Percentiles rank a stretch among this genome's conserved stretches.
Evolutionary conservation across 2,888 invertebrate species (phyloP).

Genomic region (Ichneumoninae sp.): DNA sequence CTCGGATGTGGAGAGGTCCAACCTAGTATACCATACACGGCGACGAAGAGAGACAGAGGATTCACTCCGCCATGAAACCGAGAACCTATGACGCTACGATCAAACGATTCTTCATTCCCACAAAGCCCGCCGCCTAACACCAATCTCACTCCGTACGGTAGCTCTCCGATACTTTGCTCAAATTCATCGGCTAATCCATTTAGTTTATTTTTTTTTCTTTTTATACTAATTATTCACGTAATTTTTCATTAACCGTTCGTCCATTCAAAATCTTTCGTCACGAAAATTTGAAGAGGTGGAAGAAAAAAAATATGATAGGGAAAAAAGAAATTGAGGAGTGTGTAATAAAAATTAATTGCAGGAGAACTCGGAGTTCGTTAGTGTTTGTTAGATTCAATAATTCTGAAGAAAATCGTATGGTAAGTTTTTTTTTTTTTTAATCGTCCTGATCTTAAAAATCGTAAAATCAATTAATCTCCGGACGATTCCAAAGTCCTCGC

Average conservation of each 20-base stretch:
- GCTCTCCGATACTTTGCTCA: constrained; percentile 45
- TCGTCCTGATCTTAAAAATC: background rate
- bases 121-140: constrained; percentile 60
- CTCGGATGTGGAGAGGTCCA: background rate
- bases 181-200: constrained; percentile 44
- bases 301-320: background rate
- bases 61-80: constrained; percentile 56
- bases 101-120: constrained; percentile 70
- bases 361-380: no score
- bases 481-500: background rate
- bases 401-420: no score
- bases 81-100: constrained; percentile 58
- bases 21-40: constrained; percentile 3
- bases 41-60: background rate
- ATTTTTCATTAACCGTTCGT: background rate
- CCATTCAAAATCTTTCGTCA: background rate
- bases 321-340: background rate
- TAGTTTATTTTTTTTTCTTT: background rate
- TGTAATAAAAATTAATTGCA: background rate
- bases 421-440: background rate
- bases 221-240: constrained; percentile 35
- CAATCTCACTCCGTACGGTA: constrained; percentile 57
- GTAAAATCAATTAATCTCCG: background rate
- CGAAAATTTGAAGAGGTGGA: background rate
- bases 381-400: no score